Base-by-base conservation (phyloP, 2,888 invertebrate species). In the Drosophila anceps region DNA sequence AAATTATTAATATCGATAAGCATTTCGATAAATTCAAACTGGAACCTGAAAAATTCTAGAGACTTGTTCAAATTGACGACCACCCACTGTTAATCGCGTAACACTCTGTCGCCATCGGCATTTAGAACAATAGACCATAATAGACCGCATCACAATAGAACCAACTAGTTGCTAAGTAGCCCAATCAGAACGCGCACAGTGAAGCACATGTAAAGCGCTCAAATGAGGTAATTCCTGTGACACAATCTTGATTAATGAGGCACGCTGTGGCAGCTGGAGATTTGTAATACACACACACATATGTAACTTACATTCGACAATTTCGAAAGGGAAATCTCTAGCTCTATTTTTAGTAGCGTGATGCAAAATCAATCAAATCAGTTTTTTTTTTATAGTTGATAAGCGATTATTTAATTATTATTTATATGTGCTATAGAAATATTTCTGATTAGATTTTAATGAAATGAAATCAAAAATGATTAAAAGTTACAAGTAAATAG, bases 221-320 rank as follows among this genome's bases (percentile, higher is more conserved):
- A 70, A 85, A 74, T 80, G 79, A 78, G 69, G 76, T 88, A 88
- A 86, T 86, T 67, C 76, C 55, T 65, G 61, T 86, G 84, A 84
- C 82, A 84, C 80, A 86, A 88, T 88, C 89, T 81, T 86, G 84
- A 88, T 86, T 70, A 88, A 86, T 88, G 75, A 64, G 59, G 12
- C 20, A 4, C 10, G n/a, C 48, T 57, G 48, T 33, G 31, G 24
- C 46, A 55, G 48, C 60, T 58, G 41, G 18, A n/a, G 20, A 43
- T 54, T 59, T 51, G 55, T 58, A 62, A 54, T 51, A 67, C 37
- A 55, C 37, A 27, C 2, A 57, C n/a, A 24, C 2, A 57, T 13
- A 24, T 35, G 18, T n/a, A n/a, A n/a, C 9, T 46, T 59, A 46
- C 15, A 39, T 31, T 55, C 24, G 1, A 50, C 41, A 18, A 43